phyloP scores from a whole-genome alignment of 2,888 invertebrate genomes.

The Urechis unicinctus region DNA sequence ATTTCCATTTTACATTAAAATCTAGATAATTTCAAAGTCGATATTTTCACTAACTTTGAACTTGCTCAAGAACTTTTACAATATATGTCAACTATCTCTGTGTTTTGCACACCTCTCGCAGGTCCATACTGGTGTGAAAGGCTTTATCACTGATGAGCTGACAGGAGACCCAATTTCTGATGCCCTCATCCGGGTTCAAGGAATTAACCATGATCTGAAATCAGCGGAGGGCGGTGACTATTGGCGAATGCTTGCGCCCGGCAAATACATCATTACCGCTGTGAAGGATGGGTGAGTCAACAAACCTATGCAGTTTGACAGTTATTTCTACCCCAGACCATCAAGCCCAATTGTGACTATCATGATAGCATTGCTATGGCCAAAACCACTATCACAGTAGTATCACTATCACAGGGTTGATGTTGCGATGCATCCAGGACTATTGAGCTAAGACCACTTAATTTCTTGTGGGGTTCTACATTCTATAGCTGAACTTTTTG shows the following conservation, averaged over 20 bases:
- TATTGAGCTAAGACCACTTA: too few species aligned
- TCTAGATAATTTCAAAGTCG: too few species aligned
- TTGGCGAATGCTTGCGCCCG: conserved; percentile 88
- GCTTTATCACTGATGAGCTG: conserved; percentile 70
- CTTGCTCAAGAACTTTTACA: neutral
- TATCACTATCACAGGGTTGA: neutral
- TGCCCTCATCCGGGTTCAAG: conserved; percentile 70
- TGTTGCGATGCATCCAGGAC: too few species aligned
- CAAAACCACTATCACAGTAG: neutral
- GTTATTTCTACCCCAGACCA: too few species aligned
- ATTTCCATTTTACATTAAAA: neutral
- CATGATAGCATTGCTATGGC: too few species aligned
- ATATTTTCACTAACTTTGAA: neutral
- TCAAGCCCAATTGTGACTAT: too few species aligned
- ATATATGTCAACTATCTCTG: too few species aligned
- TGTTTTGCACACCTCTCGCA: conserved; percentile 45
- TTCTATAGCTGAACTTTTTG: too few species aligned
- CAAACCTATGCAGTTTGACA: too few species aligned
- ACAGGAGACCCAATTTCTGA: conserved; percentile 62
- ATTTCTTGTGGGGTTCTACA: too few species aligned
- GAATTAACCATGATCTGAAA: conserved; percentile 72
- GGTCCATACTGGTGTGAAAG: conserved; percentile 80
- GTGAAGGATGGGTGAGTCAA: conserved; percentile 34
- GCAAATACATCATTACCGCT: conserved; percentile 71
- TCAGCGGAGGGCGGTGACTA: conserved; percentile 80